Evolutionary conservation across 1,140 invertebrate species (phyloP), one percentile per base, ranked within the genome.

Genomic region (Pararge aegeria): DNA sequence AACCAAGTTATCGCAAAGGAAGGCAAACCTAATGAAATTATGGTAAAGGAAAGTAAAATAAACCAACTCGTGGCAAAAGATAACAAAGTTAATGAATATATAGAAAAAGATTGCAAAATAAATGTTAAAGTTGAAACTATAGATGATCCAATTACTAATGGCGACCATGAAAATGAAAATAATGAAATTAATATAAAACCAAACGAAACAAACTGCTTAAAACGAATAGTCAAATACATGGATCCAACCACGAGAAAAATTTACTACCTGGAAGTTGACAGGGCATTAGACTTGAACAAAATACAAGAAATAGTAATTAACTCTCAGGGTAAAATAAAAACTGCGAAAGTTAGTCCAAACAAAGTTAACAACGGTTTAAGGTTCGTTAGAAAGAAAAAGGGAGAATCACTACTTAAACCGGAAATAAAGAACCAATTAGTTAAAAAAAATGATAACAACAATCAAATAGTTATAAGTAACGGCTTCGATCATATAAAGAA

Each of bases 211-310:
- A 58, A 40, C 34, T 27, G 5, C 0, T 78, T 78, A 24, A 87
- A 86, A 34, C 56, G 82, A 18, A 87, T 89, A 53, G 78, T 89
- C 61, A 89, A 89, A 64, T 89, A 87, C 44, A 77, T 89, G 44
- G 87, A 89, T 37, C 80, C 81, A 0, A 77, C 64, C 0, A 87
- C 87, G 16, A 78, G 84, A 1, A 89, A 87, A 58, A 86, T 89
- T 54, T 87, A 87, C 42, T 89, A 87, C 60, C 55, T 89, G 62
- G 84, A 89, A 77, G 78, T 89, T 76, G 84, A 89, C 21, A 68
- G 80, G 46, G 68, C 71, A 1, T 40, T 89, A 56, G 84, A 87
- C 42, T 20, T 89, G 4, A 81, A 64, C 10, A 85, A 75, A 59
- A 80, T 85, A 1, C 80, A 85, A 54, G 86, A 89, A 63, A 85